Evolutionary conservation across 2,113 vertebrate genomes (phyloP), one percentile per base, ranked within the genome.

Genomic region (Monarcha castaneiventris): DNA sequence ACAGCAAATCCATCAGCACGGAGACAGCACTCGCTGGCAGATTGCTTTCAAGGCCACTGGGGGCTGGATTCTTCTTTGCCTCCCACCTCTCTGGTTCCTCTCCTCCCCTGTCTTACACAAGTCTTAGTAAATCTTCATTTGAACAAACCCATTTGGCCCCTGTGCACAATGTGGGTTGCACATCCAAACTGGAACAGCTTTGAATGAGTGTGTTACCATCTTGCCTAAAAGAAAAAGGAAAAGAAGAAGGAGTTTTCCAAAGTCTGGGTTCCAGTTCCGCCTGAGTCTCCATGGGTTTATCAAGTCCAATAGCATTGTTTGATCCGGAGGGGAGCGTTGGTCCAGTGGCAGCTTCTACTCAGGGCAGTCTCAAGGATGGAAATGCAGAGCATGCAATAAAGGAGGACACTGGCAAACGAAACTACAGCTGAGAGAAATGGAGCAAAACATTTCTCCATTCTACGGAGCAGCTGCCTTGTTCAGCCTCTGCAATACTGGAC

Each of bases 1-100:
- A 97, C 97, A 97, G 97, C 96, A 97, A 96, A 97, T 97, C 96
- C 95, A 97, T 97, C 97, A 97, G 97, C 63, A 6, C 4, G 58
- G 94, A 91, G 97, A 97, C 96, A 95, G 95, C 96, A 30, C 69
- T 94, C 71, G 29, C 94, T 96, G 74, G 87, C 84, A 84, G 82
- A 94, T 66, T 77, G 95, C 95, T 95, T 91, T 87, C 96, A 96
- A 97, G 96, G 97, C 97, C 91, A 54, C 92, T 52, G 85, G 94
- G 93, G 90, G 93, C 84, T 94, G 92, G 58, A 74, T 74, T 71
- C 91, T 55, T 81, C 91, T 77, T 48, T 49, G 66, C 44, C 63
- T 93, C 71, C 79, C 80, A 63, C 27, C 79, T 10, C 72, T n/a
- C 46, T 2, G 2, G 11, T 32, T 69, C 59, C 75, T 78, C 77